Conservation (phyloP, 1,140 invertebrate genomes). For the Pomacea maculata region DNA sequence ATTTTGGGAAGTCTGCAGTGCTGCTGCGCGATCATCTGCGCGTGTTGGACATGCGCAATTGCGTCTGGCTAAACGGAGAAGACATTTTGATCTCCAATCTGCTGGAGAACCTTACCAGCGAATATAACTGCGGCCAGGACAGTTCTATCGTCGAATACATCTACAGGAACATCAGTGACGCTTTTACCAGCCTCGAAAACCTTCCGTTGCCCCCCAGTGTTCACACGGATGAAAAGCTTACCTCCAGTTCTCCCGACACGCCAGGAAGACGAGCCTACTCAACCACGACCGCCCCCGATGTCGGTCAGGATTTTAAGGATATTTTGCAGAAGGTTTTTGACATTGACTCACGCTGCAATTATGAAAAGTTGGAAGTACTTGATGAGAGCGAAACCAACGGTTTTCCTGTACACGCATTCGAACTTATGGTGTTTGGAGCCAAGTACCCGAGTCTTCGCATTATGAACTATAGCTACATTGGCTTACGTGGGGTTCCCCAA, state of each 20-base stretch:
- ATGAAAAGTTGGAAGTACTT: slow-evolving; percentile 3
- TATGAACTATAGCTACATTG: slow-evolving; percentile 25
- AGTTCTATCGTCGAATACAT: background rate
- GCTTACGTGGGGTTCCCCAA: slow-evolving; percentile 1
- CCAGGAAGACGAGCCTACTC: background rate
- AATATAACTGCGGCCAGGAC: slow-evolving; percentile 34
- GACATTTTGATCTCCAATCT: background rate
- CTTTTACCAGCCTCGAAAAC: no score
- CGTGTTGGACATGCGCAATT: slow-evolving; percentile 29
- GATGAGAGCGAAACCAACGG: slow-evolving; percentile 23
- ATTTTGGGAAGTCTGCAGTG: slow-evolving; percentile 14
- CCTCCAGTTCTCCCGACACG: background rate
- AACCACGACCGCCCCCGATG: background rate
- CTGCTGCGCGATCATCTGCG: slow-evolving; percentile 19
- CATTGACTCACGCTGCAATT: slow-evolving; percentile 7
- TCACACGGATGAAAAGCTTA: no score
- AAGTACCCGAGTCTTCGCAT: slow-evolving; percentile 17
- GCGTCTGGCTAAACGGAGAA: background rate
- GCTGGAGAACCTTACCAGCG: slow-evolving; percentile 21
- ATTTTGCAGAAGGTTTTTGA: slow-evolving; percentile 2
- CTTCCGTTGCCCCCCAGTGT: no score
- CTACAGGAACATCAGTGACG: slow-evolving; percentile 24
- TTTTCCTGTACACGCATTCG: slow-evolving; percentile 18
- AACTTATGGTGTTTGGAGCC: slow-evolving; percentile 13
- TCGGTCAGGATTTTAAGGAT: slow-evolving; percentile 9